These are phyloP conservation scores for Megastigmus dorsalis DNA, from an alignment of 2,888 invertebrate species.

Conservation along the genomic window DNA sequence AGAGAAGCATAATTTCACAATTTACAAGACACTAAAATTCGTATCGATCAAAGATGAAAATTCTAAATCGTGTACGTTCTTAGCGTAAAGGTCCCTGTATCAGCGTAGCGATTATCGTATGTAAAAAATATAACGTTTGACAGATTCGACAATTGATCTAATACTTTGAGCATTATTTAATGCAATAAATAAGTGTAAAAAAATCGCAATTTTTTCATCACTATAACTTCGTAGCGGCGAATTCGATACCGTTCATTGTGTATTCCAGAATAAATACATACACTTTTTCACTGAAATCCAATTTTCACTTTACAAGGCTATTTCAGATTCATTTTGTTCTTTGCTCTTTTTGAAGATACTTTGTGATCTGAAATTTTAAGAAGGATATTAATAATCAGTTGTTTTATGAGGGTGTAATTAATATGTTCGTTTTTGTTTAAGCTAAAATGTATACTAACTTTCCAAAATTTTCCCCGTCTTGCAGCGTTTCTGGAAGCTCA, in stretches of 20 bases:
- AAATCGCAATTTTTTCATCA: conserved; percentile 33
- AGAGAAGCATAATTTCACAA: not conserved
- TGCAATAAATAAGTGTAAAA: conserved; percentile 51
- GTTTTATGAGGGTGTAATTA: too few species aligned
- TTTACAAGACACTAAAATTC: conserved; percentile 1
- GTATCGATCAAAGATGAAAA: conserved; percentile 36
- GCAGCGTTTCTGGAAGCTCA: conserved; percentile 86
- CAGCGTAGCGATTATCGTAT: conserved; percentile 34
- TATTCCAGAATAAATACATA: not conserved
- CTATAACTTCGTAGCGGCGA: conserved; percentile 11
- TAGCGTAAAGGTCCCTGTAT: conserved; percentile 2
- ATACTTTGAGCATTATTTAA: conserved; percentile 47
- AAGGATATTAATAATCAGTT: not conserved
- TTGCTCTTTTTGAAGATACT: conserved; percentile 53
- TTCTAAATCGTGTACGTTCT: not conserved
- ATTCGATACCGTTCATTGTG: conserved; percentile 27
- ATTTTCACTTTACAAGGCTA: conserved; percentile 59
- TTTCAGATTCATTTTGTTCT: conserved; percentile 61
- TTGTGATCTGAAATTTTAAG: conserved; percentile 31
- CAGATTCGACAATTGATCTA: conserved; percentile 36
- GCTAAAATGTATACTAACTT: conserved; percentile 66
- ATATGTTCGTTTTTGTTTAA: too few species aligned
- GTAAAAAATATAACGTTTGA: conserved; percentile 44
- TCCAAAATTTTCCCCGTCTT: conserved; percentile 84
- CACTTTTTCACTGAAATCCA: conserved; percentile 39